These are phyloP conservation scores for Hypomesus transpacificus DNA, from an alignment of 2,113 vertebrate species.

Conservation along the genomic window DNA sequence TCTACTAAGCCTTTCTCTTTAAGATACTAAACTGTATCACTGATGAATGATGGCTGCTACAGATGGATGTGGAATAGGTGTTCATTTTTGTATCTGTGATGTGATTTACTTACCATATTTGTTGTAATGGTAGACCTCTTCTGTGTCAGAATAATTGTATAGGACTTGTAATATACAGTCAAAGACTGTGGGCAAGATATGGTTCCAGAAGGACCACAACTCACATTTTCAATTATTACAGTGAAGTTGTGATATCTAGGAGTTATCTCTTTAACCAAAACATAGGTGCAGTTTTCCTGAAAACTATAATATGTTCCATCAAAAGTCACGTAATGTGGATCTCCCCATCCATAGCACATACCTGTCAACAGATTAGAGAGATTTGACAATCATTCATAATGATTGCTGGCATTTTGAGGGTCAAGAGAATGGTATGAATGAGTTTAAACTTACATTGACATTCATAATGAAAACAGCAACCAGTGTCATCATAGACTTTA, in stretches of 20 bases:
- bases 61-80: too few species aligned
- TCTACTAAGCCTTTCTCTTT: too few species aligned
- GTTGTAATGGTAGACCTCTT: constrained; percentile 43
- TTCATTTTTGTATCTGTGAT: not conserved
- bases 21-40: too few species aligned
- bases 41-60: too few species aligned
- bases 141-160: constrained; percentile 71
- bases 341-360: constrained; percentile 86
- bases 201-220: constrained; percentile 67
- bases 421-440: too few species aligned
- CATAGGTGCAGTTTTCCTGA: constrained; percentile 87
- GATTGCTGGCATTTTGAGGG: too few species aligned
- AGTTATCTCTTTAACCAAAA: constrained; percentile 83
- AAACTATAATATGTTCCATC: constrained; percentile 88
- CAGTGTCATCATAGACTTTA: constrained; percentile 63
- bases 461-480: constrained; percentile 82
- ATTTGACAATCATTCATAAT: too few species aligned
- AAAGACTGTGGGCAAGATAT: constrained; percentile 80
- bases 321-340: constrained; percentile 87
- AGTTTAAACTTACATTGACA: constrained; percentile 82
- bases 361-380: constrained; percentile 66
- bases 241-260: constrained; percentile 74
- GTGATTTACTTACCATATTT: constrained; percentile 70
- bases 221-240: constrained; percentile 79
- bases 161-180: constrained; percentile 77